A percentile compares a stretch with the other conserved stretches of the same genome.
Conservation (phyloP, 2,797 vertebrate genomes). For the Cirrhinus molitorella region DNA sequence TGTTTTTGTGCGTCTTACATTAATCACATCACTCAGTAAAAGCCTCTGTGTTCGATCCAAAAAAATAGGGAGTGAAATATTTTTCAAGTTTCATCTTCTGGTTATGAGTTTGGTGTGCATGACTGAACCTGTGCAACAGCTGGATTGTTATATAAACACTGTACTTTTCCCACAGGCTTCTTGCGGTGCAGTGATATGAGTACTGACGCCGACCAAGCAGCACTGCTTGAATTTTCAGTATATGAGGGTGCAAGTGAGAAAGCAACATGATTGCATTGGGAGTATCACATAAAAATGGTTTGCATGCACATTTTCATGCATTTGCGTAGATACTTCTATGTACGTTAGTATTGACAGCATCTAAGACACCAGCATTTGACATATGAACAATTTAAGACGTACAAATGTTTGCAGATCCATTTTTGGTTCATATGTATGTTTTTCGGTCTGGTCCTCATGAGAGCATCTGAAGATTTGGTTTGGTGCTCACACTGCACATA, state of each 20-base stretch:
- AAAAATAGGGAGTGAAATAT: neutral
- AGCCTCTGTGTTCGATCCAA: no score
- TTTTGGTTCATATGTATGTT: neutral
- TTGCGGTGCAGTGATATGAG: neutral
- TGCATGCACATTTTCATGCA: neutral
- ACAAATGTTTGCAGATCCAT: neutral
- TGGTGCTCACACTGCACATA: no score
- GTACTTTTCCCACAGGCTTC: conserved; percentile 3
- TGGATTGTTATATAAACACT: neutral
- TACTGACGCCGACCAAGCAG: neutral
- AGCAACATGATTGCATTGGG: neutral
- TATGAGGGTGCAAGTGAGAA: neutral
- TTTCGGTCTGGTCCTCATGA: no score
- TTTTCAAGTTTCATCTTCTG: neutral
- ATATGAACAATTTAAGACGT: neutral
- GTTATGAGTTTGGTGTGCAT: conserved; percentile 7
- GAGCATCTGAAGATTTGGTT: no score
- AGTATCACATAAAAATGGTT: neutral
- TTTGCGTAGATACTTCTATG: neutral
- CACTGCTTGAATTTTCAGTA: neutral
- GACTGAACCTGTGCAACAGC: conserved; percentile 4
- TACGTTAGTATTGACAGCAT: neutral
- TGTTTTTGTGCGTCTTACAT: neutral
- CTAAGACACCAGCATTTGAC: neutral
- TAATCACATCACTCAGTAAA: neutral